Percentiles rank a stretch among this genome's conserved stretches.
phyloP scores from a whole-genome alignment of 1,140 invertebrate genomes.

The Hylyphantes graminicola region DNA sequence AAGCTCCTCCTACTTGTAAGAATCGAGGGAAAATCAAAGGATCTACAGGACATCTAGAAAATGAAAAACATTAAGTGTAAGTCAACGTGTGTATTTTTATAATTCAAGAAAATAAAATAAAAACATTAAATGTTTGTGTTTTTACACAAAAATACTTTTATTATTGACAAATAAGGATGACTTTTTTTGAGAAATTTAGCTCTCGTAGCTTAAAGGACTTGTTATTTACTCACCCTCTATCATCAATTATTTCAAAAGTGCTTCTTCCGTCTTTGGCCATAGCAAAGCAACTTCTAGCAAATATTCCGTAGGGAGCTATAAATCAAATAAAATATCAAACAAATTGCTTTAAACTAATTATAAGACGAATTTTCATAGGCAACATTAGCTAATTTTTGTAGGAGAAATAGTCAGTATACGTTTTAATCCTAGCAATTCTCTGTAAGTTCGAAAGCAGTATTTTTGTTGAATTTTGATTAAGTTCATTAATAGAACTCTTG shows the following conservation, averaged over 20 bases:
- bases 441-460: too few relatives aligned
- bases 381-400: too few relatives aligned
- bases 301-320: conserved; percentile 93
- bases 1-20: conserved; percentile 80
- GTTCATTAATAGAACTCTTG: too few relatives aligned
- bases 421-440: too few relatives aligned
- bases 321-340: background rate
- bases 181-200: too few relatives aligned
- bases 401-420: too few relatives aligned
- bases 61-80: background rate
- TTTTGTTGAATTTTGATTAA: too few relatives aligned
- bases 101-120: background rate
- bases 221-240: conserved; percentile 79
- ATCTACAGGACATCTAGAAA: conserved; percentile 86
- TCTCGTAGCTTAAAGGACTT: too few relatives aligned
- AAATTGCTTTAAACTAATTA: background rate
- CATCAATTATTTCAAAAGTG: conserved; percentile 96
- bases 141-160: background rate
- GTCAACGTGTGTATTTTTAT: too few relatives aligned
- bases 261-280: conserved; percentile 97
- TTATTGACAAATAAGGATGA: background rate
- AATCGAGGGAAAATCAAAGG: conserved; percentile 87
- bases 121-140: background rate
- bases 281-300: conserved; percentile 92
- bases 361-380: too few relatives aligned